A percentile compares a stretch with the other conserved stretches of the same genome.
phyloP scores from a whole-genome alignment of 30 jellyfish, hydroid and myxozoan genomes.

The Thelohanellus kitauei region DNA sequence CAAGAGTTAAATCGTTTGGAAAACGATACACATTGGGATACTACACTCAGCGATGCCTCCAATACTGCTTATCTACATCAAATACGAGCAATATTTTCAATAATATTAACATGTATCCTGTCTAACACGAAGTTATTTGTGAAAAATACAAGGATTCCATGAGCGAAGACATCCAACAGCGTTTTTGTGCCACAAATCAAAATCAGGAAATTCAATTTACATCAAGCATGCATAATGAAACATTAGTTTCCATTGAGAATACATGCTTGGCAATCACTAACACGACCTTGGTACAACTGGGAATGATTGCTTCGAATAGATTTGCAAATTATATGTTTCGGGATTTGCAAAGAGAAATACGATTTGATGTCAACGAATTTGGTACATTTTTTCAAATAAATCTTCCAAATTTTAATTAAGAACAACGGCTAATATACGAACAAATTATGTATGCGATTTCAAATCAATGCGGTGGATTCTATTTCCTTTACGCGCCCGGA shows the following conservation, averaged over 20 bases:
- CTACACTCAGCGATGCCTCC: conserved; percentile 7
- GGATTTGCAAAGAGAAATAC: not conserved
- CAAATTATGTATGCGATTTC: not conserved
- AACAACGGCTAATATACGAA: not conserved
- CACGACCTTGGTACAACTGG: not conserved
- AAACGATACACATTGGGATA: conserved; percentile 12
- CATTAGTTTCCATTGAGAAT: not conserved
- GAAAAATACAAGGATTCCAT: not conserved
- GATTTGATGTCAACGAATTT: not conserved
- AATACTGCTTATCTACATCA: not conserved
- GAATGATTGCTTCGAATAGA: conserved; percentile 1
- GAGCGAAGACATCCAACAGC: not conserved
- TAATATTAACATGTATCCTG: not conserved
- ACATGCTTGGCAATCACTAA: not conserved
- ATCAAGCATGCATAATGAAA: not conserved
- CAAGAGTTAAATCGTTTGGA: conserved; percentile 8
- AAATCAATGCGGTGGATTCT: conserved; percentile 1
- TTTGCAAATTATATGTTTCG: not conserved
- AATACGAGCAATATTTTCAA: not conserved
- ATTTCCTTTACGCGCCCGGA: conserved; percentile 29
- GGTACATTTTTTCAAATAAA: not conserved
- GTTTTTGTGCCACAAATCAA: not conserved
- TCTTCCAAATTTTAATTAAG: not conserved
- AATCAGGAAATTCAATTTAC: too few species aligned
- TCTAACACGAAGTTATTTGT: not conserved